A percentile compares a stretch with the other conserved stretches of the same genome.
These are phyloP conservation scores for Rattus norvegicus DNA, from an alignment of 2,113 vertebrate genomes.

Conservation along the genomic window GRCr8 NC_086024.1:22221501-22222000, in stretches of 20 bases:
- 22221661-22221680: neutral
- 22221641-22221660: neutral
- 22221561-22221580: neutral
- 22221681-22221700: neutral
- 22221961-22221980: neutral
- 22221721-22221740: neutral
- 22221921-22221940: neutral
- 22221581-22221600: neutral
- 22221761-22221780: neutral
- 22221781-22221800: rapidly evolving
- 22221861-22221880: neutral
- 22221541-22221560: neutral
- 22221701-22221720: neutral
- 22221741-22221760: neutral
- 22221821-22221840: neutral
- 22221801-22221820: neutral
- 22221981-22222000: neutral
- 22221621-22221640: neutral
- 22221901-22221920: neutral
- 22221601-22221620: neutral
- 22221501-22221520: neutral
- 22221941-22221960: neutral
- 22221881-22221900: neutral
- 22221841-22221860: neutral
- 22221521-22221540: neutral